Evolutionary conservation across 2,113 vertebrate species (phyloP).

Genomic region (Cavia aperea): DNA sequence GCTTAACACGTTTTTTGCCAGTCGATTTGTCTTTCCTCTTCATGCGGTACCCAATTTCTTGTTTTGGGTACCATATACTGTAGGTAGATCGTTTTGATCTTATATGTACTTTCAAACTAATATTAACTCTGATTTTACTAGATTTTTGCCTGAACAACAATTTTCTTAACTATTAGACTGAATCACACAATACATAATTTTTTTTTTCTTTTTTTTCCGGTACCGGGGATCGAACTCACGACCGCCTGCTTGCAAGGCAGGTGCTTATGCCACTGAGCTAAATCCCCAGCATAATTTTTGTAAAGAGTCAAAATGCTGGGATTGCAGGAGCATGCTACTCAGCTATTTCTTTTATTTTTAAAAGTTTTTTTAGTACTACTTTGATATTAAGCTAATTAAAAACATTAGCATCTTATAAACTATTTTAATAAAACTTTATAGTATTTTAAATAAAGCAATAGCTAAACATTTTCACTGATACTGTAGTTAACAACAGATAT

Average conservation of each 20-base stretch:
- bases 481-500: not conserved
- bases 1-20: not conserved
- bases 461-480: not conserved
- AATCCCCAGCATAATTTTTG: not conserved
- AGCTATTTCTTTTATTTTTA: not conserved
- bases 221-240: no score
- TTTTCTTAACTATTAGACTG: slow-evolving; percentile 16
- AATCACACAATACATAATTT: not conserved
- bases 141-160: not conserved
- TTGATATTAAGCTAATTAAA: slow-evolving; percentile 4
- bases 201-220: not conserved
- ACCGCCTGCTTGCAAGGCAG: no score
- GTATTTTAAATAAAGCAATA: slow-evolving; percentile 19
- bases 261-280: no score
- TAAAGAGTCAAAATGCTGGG: not conserved
- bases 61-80: not conserved
- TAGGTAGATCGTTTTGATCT: not conserved
- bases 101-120: not conserved
- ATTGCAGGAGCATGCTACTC: not conserved
- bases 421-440: slow-evolving; percentile 2
- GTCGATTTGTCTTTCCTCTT: not conserved
- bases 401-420: slow-evolving; percentile 1
- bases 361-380: not conserved
- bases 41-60: not conserved
- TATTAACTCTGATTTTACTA: slow-evolving; percentile 1